Base-by-base conservation (phyloP, 2,888 invertebrate genomes). In the Adelphocoris suturalis region DNA sequence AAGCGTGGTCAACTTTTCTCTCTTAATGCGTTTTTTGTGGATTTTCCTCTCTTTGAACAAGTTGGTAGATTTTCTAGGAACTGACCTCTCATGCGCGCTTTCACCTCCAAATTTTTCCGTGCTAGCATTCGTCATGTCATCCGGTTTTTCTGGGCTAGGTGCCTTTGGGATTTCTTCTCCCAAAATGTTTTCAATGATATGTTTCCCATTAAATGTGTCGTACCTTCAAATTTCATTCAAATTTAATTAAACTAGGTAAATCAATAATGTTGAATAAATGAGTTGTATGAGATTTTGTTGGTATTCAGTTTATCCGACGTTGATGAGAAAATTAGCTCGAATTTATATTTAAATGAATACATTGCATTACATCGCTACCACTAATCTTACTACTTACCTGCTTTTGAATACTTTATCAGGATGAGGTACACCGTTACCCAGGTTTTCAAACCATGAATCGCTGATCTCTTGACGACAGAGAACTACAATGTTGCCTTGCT, bases 201-300 rank as follows among this genome's bases (percentile, higher is more conserved):
- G 88, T 55, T 68, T 78, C 28, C 76, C 76, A 46, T 88, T 88
- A 46, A 52, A 88, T 23, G 78, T 55, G n/a, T 88, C 88, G 16
- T 52, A 88, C 57, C 88, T 88, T 37, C 37, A 37, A 37, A 37
- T 37, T 37, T 37, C 7, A 2, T 4, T 37, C 19, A 12, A 57
- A 28, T 28, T 28, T 52, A 46, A 81, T 37, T 4, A 2, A 37
- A 37, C 7, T 37, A 37, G 2, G 7, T 37, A 7, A 37, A 37
- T 37, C 2, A 37, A 37, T 37, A 7, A 37, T 4, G 2, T 37
- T 37, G 37, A 7, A 37, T 37, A 37, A 37, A 37, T 37, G 2
- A 37, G 37, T 4, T 37, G 37, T 37, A 4, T n/a, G n/a, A n/a
- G n/a, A n/a, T n/a, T n/a, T n/a, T n/a, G n/a, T n/a, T n/a, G n/a